phyloP scores from a whole-genome alignment of 1,140 invertebrate genomes.

The Oscheius sp. region DNA sequence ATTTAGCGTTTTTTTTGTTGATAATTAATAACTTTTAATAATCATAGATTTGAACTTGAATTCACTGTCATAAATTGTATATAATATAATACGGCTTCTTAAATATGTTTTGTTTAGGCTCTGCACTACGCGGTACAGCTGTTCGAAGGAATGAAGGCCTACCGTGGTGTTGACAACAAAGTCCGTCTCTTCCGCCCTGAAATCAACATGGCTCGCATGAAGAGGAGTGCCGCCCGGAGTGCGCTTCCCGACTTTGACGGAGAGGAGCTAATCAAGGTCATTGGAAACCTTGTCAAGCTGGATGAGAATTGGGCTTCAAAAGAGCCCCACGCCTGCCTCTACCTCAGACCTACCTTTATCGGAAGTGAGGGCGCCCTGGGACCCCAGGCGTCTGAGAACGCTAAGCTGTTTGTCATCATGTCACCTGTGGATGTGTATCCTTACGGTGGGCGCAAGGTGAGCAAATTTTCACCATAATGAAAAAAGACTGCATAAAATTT shows the following conservation, averaged over 20 bases:
- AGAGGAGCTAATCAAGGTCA: constrained; percentile 80
- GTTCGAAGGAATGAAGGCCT: constrained; percentile 98
- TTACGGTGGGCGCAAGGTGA: too few species aligned
- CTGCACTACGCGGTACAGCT: constrained; percentile 69
- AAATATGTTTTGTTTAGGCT: constrained; percentile 67
- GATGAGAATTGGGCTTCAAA: constrained; percentile 97
- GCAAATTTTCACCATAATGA: too few species aligned
- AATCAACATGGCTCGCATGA: constrained; percentile 90
- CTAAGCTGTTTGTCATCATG: too few species aligned
- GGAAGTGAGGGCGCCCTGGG: constrained; percentile 91
- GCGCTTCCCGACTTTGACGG: constrained; percentile 84
- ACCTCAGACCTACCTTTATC: constrained; percentile 91
- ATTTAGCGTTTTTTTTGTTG: neutral
- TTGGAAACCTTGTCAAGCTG: constrained; percentile 80
- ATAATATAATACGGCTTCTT: neutral
- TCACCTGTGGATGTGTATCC: too few species aligned
- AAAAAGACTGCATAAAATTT: too few species aligned
- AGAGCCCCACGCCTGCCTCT: constrained; percentile 77
- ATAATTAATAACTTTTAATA: neutral
- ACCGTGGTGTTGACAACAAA: constrained; percentile 83
- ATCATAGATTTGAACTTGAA: neutral
- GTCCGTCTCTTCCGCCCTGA: constrained; percentile 90
- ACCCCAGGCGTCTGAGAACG: too few species aligned
- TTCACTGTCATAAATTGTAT: neutral
- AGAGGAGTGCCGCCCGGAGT: constrained; percentile 75